Evolutionary conservation across 1,140 invertebrate genomes (phyloP), one percentile per base, ranked within the genome.

Genomic region (Cydia pomonella): DNA sequence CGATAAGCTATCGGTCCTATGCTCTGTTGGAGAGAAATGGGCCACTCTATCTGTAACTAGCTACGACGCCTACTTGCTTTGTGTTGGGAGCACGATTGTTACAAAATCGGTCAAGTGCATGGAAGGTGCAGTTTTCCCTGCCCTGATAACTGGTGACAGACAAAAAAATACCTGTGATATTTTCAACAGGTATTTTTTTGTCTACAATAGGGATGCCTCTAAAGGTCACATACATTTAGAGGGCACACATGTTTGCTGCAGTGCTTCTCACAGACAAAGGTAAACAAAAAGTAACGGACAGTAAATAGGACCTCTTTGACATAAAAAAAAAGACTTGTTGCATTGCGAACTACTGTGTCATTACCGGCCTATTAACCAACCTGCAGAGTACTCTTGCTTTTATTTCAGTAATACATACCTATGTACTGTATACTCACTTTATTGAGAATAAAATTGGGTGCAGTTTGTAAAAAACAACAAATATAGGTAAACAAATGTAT

Each of bases 1-100:
- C 75, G 85, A 91, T 90, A 90, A 83, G 79, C 78, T 90, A 91
- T 91, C 89, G 78, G 77, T 74, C 79, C 77, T 80, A 73, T 77
- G 77, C 78, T 77, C 75, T 77, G 76, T 41, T 18, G 64, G 64
- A 69, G 64, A 77, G 75, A 91, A 89, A 84, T 90, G 83, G 88
- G 89, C 80, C 89, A 85, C 75, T 82, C 77, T 82, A 85, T 85
- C 80, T 76, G 81, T 78, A 79, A 84, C 63, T 38, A 33, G n/a
- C n/a, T n/a, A n/a, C n/a, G n/a, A 85, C 79, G 82, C 80, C 77
- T 77, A 80, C 75, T 79, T 74, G 77, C 72, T 75, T 75, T 59
- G 13, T 76, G 75, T 72, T 16, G 29, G 6, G 69, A 75, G 62
- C 78, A 73, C 66, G 74, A 38, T 59, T 59, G 53, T 59, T 23